A percentile compares a stretch with the other conserved stretches of the same genome.
These are phyloP conservation scores for Mugil cephalus DNA, from an alignment of 2,113 vertebrate species.

Conservation along the genomic window DNA sequence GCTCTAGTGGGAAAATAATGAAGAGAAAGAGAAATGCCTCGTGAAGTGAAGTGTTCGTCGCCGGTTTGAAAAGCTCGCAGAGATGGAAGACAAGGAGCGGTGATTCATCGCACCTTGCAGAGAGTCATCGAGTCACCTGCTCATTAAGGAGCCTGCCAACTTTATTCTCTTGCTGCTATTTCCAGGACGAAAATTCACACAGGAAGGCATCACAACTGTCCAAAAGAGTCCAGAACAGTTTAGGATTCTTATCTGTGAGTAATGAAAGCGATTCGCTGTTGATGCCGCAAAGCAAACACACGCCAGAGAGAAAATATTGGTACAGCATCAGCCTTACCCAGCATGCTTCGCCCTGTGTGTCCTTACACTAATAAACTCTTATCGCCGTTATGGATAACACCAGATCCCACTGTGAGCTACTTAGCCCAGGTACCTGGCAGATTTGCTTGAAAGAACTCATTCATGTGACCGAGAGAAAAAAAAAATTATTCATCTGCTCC, in stretches of 20 bases:
- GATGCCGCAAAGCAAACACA: neutral
- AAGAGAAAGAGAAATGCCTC: slow-evolving; percentile 10
- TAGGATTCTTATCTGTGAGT: slow-evolving; percentile 21
- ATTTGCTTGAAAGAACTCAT: slow-evolving; percentile 46
- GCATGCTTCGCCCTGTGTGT: slow-evolving; percentile 18
- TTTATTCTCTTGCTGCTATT: slow-evolving; percentile 2
- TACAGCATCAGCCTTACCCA: slow-evolving; percentile 28
- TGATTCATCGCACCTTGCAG: slow-evolving; percentile 27
- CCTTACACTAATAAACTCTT: slow-evolving; percentile 55
- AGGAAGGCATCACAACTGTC: neutral
- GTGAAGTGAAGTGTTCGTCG: slow-evolving; percentile 7
- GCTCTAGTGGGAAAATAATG: slow-evolving; percentile 35
- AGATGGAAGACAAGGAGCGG: neutral
- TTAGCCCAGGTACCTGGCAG: slow-evolving; percentile 40
- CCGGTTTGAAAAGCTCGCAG: neutral
- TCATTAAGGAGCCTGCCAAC: slow-evolving; percentile 24
- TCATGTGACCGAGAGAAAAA: slow-evolving; percentile 10
- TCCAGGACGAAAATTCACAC: slow-evolving; percentile 9
- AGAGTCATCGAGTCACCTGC: slow-evolving; percentile 11
- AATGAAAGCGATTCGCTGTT: slow-evolving; percentile 22
- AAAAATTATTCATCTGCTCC: slow-evolving; percentile 1
- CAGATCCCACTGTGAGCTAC: slow-evolving; percentile 25
- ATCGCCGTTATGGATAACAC: slow-evolving; percentile 43
- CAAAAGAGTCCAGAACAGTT: slow-evolving; percentile 1
- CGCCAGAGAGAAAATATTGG: neutral